phyloP scores from a whole-genome alignment of 2,888 invertebrate genomes.

The Strigamia transsilvanica region DNA sequence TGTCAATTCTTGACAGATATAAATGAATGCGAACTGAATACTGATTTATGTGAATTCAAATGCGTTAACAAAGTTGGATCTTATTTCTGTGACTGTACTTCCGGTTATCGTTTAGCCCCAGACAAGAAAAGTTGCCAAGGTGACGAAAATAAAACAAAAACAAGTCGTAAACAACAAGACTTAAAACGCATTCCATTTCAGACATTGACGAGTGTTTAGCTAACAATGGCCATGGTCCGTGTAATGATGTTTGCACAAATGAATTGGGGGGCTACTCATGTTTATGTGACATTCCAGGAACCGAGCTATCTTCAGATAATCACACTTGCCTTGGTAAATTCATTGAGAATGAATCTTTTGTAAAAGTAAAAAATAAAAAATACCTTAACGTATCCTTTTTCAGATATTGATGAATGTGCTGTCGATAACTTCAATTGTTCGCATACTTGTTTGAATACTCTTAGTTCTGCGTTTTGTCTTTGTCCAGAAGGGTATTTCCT shows the following conservation, averaged over 20 bases:
- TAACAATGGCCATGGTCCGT: constrained; percentile 72
- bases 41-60: constrained; percentile 73
- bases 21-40: constrained; percentile 70
- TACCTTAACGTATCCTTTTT: neutral
- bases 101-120: constrained; percentile 64
- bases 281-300: constrained; percentile 70
- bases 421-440: constrained; percentile 51
- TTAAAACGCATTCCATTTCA: constrained; percentile 57
- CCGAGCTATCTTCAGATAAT: constrained; percentile 69
- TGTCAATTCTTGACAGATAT: constrained; percentile 61
- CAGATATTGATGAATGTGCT: constrained; percentile 63
- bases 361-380: neutral
- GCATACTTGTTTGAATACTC: constrained; percentile 50
- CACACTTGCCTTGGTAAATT: constrained; percentile 68
- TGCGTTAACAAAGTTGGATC: constrained; percentile 72
- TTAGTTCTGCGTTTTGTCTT: constrained; percentile 51
- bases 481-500: constrained; percentile 52
- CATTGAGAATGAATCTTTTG: neutral
- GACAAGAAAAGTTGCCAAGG: constrained; percentile 62
- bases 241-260: constrained; percentile 70
- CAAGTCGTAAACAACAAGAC: neutral
- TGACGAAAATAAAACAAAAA: constrained; percentile 53
- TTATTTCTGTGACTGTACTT: constrained; percentile 66
- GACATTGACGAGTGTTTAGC: constrained; percentile 72
- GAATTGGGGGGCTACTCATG: constrained; percentile 70